Evolutionary conservation across 1,140 invertebrate species (phyloP).

Genomic region (Papilio glaucus): DNA sequence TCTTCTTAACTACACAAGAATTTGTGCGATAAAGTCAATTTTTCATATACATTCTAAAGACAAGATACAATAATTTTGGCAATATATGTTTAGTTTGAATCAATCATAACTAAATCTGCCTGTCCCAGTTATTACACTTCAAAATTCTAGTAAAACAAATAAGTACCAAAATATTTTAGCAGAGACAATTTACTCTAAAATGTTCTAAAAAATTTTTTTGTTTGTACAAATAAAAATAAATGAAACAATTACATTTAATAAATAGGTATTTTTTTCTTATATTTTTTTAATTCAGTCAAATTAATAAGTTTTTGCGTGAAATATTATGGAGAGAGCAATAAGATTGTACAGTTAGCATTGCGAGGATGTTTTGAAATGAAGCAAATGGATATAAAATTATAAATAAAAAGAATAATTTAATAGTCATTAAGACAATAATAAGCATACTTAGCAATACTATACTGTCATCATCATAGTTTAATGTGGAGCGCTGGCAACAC

Average conservation of each 20-base stretch:
- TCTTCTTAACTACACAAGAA: neutral
- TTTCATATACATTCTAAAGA: neutral
- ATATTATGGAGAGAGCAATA: constrained; percentile 21
- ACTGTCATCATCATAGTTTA: too few species aligned
- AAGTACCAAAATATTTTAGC: neutral
- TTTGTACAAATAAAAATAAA: neutral
- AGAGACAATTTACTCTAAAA: neutral
- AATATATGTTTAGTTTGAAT: neutral
- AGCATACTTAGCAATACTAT: too few species aligned
- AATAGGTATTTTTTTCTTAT: neutral
- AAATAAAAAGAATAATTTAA: too few species aligned
- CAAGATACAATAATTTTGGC: too few species aligned
- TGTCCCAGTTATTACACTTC: neutral
- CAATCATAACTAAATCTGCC: neutral
- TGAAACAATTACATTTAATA: constrained; percentile 12
- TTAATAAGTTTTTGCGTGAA: constrained; percentile 5
- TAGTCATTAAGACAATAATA: too few species aligned
- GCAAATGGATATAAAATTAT: too few species aligned
- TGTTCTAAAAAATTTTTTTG: too few species aligned
- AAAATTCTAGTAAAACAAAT: too few species aligned
- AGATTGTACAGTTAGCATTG: too few species aligned
- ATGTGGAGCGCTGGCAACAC: too few species aligned
- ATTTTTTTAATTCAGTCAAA: constrained; percentile 27
- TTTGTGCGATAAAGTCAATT: constrained; percentile 1
- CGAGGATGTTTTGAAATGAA: too few species aligned